Evolutionary conservation across 1,140 invertebrate genomes (phyloP).

Genomic region (Leptestheria dahalacensis): DNA sequence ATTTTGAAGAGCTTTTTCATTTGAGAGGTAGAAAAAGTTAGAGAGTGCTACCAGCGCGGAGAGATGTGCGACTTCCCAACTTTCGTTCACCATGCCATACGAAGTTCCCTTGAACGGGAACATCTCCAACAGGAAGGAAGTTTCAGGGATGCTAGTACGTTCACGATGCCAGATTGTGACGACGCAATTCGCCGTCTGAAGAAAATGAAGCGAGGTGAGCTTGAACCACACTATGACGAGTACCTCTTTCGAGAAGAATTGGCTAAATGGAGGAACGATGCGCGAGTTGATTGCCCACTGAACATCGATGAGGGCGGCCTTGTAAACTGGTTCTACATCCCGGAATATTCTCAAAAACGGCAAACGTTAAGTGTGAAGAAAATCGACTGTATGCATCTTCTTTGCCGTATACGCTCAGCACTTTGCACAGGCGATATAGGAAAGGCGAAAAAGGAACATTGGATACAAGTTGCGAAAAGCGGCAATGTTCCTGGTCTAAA

Average conservation of each 20-base stretch:
- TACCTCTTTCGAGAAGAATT: background rate
- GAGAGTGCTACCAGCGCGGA: background rate
- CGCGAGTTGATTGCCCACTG: background rate
- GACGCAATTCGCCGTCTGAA: background rate
- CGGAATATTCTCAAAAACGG: background rate
- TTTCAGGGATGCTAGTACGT: too few relatives aligned
- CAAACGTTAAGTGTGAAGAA: background rate
- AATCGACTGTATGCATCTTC: background rate
- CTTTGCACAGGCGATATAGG: background rate
- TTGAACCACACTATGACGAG: background rate
- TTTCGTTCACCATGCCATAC: too few relatives aligned
- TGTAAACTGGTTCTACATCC: background rate
- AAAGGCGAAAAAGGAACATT: background rate
- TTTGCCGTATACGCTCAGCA: background rate
- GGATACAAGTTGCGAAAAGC: background rate
- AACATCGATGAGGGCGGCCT: background rate
- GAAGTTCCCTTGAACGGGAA: too few relatives aligned
- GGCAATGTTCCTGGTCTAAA: background rate
- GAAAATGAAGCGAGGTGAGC: background rate
- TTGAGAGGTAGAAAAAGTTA: background rate
- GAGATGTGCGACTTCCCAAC: too few relatives aligned
- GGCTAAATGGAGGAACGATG: background rate
- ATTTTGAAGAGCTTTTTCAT: background rate
- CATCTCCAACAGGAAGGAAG: too few relatives aligned
- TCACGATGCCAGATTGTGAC: background rate